A percentile compares a stretch with the other conserved stretches of the same genome.
Evolutionary conservation across 2,888 invertebrate genomes (phyloP).

Genomic region (Dione juno): DNA sequence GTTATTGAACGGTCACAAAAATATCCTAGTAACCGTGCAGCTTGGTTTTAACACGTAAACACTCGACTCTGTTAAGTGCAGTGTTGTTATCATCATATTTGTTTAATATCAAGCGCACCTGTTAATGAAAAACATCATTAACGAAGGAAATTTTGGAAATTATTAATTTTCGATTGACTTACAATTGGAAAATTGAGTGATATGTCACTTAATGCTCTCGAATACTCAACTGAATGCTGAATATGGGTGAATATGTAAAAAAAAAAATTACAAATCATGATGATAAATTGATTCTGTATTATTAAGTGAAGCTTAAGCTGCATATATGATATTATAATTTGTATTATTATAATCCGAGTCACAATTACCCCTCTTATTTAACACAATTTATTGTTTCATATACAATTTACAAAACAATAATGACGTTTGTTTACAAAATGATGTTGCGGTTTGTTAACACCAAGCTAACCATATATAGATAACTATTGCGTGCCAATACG

Average conservation of each 20-base stretch:
- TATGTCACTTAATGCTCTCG: background rate
- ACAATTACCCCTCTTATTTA: background rate
- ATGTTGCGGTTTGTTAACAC: background rate
- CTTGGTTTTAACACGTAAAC: slow-evolving; percentile 24
- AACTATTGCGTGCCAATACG: slow-evolving; percentile 5
- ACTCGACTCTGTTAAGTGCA: slow-evolving; percentile 19
- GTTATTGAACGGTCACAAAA: slow-evolving; percentile 26
- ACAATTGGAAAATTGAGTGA: background rate
- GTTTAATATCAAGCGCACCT: background rate
- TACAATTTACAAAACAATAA: background rate
- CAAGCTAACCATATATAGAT: background rate
- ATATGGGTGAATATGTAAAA: background rate
- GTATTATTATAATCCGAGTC: background rate
- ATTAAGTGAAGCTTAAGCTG: background rate
- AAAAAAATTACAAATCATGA: background rate
- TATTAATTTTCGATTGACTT: background rate
- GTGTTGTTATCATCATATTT: slow-evolving; percentile 14
- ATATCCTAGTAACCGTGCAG: slow-evolving; percentile 19
- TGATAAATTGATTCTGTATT: background rate
- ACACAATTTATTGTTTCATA: background rate
- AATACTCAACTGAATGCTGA: background rate
- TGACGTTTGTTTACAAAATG: slow-evolving; percentile 12
- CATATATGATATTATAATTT: background rate
- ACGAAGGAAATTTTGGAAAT: background rate
- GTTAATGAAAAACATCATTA: slow-evolving; percentile 6